These are phyloP conservation scores for Drosophila cognata DNA, from an alignment of 2,888 invertebrate genomes.

Conservation along the genomic window DNA sequence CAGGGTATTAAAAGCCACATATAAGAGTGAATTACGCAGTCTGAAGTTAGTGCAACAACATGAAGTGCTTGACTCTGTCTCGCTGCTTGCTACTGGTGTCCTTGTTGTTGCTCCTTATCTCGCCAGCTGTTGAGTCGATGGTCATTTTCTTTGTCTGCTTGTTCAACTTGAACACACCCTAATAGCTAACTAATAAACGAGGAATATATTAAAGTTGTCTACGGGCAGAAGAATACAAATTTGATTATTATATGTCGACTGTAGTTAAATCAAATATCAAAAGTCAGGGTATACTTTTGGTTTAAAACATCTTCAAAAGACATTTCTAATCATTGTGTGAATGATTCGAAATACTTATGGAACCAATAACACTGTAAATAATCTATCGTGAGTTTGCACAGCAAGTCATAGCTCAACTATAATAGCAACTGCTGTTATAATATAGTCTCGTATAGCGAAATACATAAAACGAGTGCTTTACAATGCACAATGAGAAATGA, in stretches of 20 bases:
- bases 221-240: background rate
- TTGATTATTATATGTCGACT: background rate
- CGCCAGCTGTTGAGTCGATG: slow-evolving; percentile 44
- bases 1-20: background rate
- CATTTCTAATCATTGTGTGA: background rate
- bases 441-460: background rate
- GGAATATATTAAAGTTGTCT: background rate
- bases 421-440: background rate
- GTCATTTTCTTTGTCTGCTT: slow-evolving; percentile 48
- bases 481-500: background rate
- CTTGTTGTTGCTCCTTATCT: slow-evolving; percentile 34
- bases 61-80: slow-evolving; percentile 38
- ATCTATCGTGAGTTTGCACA: background rate
- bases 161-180: slow-evolving; percentile 15
- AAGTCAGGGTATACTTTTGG: background rate
- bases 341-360: background rate
- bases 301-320: background rate
- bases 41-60: slow-evolving; percentile 17
- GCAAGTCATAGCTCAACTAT: background rate
- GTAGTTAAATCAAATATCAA: background rate
- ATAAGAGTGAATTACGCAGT: background rate
- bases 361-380: background rate
- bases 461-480: background rate
- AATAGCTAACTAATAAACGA: background rate
- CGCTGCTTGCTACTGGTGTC: slow-evolving; percentile 36